Evolutionary conservation across 2,888 invertebrate species (phyloP).

Genomic region (Noctuana brunneofusca): DNA sequence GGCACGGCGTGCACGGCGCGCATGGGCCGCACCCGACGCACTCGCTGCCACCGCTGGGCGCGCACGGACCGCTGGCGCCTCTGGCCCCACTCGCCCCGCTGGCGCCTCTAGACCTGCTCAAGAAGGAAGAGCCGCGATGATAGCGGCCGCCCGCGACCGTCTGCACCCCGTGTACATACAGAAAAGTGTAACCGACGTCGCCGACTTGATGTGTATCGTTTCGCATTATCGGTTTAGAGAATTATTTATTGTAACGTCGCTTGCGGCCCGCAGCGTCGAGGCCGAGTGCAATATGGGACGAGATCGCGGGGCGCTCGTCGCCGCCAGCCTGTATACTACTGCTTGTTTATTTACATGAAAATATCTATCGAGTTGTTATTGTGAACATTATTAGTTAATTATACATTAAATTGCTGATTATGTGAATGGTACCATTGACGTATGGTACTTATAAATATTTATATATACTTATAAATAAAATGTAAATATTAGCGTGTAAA

Average conservation of each 20-base stretch:
- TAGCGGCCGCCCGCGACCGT: constrained; percentile 59
- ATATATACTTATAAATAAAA: constrained; percentile 82
- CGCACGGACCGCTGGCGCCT: constrained; percentile 71
- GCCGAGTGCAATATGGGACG: constrained; percentile 73
- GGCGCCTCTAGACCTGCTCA: constrained; percentile 84
- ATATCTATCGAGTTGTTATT: constrained; percentile 82
- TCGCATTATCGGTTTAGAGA: constrained; percentile 75
- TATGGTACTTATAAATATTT: constrained; percentile 81
- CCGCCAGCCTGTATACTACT: constrained; percentile 68
- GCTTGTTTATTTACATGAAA: constrained; percentile 81
- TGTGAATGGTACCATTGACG: constrained; percentile 76
- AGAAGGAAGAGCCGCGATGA: constrained; percentile 83
- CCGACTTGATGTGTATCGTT: constrained; percentile 61
- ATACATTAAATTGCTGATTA: constrained; percentile 78
- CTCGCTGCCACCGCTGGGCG: constrained; percentile 67
- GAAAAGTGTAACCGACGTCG: constrained; percentile 57
- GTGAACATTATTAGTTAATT: constrained; percentile 83
- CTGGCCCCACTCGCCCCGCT: constrained; percentile 83
- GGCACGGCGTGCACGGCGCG: constrained; percentile 53
- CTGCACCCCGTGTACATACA: constrained; percentile 57
- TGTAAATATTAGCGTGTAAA: constrained; percentile 81
- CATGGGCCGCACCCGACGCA: constrained; percentile 58
- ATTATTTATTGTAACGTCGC: constrained; percentile 78
- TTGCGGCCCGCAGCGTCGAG: constrained; percentile 47
- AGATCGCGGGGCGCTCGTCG: constrained; percentile 56